phyloP scores from a whole-genome alignment of 1,140 invertebrate species.

The Leptinotarsa texana region DNA sequence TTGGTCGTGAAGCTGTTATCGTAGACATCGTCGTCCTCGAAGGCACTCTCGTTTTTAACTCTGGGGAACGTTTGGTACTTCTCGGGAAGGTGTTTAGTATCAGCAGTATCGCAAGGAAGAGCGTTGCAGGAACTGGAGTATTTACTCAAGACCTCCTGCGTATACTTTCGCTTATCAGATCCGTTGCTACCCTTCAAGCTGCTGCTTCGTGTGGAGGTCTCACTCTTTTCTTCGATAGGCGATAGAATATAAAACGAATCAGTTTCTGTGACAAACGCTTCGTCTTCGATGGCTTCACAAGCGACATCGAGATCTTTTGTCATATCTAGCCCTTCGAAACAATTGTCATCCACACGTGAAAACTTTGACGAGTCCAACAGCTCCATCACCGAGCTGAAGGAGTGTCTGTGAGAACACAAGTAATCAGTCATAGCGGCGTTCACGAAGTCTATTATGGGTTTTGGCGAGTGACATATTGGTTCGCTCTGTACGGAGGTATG shows the following conservation, averaged over 20 bases:
- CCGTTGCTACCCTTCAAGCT: conserved; percentile 52
- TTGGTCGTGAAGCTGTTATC: conserved; percentile 48
- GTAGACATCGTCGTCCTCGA: conserved; percentile 26
- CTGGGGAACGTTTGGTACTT: conserved; percentile 63
- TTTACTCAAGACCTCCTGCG: conserved; percentile 29
- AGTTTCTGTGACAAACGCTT: background rate
- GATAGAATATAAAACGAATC: conserved; percentile 55
- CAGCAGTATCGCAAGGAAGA: conserved; percentile 38
- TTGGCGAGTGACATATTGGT: conserved; percentile 35
- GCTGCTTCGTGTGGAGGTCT: conserved; percentile 59
- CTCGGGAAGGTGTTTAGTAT: conserved; percentile 46
- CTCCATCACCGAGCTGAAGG: conserved; percentile 54
- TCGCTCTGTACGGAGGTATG: conserved; percentile 45
- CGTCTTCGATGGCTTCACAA: background rate
- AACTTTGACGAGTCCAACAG: conserved; percentile 40
- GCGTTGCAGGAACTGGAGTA: conserved; percentile 50
- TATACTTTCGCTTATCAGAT: conserved; percentile 39
- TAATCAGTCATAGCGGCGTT: conserved; percentile 52
- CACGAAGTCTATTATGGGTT: conserved; percentile 45
- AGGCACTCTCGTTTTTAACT: conserved; percentile 46
- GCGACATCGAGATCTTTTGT: background rate
- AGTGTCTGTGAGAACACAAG: conserved; percentile 53
- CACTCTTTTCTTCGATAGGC: conserved; percentile 65
- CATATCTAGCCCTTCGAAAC: background rate
- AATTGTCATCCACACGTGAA: background rate